These are phyloP conservation scores for Tolmerus cingulatus DNA, from an alignment of 2,888 invertebrate genomes.

Conservation along the genomic window DNA sequence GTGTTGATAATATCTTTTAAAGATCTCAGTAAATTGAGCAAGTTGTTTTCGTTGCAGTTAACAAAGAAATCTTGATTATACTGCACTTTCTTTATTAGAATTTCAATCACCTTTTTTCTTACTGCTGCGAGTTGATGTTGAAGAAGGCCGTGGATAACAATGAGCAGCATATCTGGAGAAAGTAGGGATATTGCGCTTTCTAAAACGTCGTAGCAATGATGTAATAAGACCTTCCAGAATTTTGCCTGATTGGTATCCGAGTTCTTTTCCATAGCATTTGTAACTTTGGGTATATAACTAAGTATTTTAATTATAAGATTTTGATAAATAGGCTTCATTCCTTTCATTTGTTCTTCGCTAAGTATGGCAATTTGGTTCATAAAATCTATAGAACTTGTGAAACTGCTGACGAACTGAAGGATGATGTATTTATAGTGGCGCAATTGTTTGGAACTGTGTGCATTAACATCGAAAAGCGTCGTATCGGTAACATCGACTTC, in stretches of 20 bases:
- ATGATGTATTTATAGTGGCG: constrained; percentile 85
- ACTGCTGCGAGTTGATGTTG: constrained; percentile 76
- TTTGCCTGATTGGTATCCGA: constrained; percentile 69
- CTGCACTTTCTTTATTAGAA: constrained; percentile 83
- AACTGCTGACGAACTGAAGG: constrained; percentile 75
- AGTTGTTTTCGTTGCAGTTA: constrained; percentile 64
- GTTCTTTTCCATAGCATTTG: constrained; percentile 70
- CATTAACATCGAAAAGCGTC: constrained; percentile 70
- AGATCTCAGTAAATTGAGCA: constrained; percentile 70
- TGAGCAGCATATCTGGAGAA: constrained; percentile 80
- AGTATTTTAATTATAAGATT: constrained; percentile 74
- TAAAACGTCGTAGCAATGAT: constrained; percentile 79
- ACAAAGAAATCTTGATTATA: constrained; percentile 70
- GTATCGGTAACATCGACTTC: constrained; percentile 55
- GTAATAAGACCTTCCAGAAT: constrained; percentile 84
- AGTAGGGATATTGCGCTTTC: constrained; percentile 83
- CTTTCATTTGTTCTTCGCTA: constrained; percentile 63
- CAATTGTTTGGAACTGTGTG: constrained; percentile 76
- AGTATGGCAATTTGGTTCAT: constrained; percentile 71
- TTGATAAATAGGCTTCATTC: constrained; percentile 73
- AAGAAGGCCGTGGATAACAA: constrained; percentile 77
- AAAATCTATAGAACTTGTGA: constrained; percentile 75
- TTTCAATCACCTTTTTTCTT: constrained; percentile 81
- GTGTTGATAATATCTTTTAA: constrained; percentile 69
- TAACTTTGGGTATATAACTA: constrained; percentile 72